Percentiles rank a stretch among this genome's conserved stretches.
Evolutionary conservation across 2,797 vertebrate genomes (phyloP).

Genomic region (Tympanoctomys barrerae): DNA sequence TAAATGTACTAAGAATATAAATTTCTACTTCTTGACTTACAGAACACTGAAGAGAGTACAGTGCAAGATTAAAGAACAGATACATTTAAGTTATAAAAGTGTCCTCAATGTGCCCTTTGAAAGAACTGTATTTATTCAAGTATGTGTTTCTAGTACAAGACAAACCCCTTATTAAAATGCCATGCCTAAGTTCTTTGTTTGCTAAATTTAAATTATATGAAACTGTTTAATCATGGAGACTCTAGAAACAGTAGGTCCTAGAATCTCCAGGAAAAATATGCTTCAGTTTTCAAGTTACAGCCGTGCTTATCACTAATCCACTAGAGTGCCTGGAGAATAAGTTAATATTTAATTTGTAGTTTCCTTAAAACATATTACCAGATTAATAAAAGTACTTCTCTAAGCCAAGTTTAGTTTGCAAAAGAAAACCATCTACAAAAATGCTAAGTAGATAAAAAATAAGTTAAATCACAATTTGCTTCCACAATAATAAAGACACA

Average conservation of each 20-base stretch:
- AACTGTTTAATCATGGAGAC: constrained; percentile 69
- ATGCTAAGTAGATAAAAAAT: not conserved
- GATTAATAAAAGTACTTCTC: constrained; percentile 13
- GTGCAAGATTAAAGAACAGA: constrained; percentile 38
- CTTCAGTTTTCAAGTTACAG: constrained; percentile 57
- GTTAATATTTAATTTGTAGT: constrained; percentile 61
- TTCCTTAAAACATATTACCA: constrained; percentile 55
- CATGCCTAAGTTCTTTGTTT: constrained; percentile 69
- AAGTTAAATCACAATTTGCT: not conserved
- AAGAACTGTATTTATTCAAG: constrained; percentile 66
- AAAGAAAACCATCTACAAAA: constrained; percentile 49
- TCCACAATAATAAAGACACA: not conserved
- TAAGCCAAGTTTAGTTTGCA: constrained; percentile 36
- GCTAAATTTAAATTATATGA: constrained; percentile 75
- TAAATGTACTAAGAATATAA: constrained; percentile 1
- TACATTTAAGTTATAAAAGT: constrained; percentile 59
- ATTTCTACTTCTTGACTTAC: not conserved
- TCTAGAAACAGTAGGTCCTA: constrained; percentile 48
- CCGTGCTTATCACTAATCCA: constrained; percentile 23
- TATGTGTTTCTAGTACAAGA: constrained; percentile 54
- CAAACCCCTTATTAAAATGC: constrained; percentile 76
- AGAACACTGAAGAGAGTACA: not conserved
- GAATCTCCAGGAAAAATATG: not conserved
- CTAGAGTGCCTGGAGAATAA: constrained; percentile 58
- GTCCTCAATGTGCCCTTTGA: constrained; percentile 2